These are phyloP conservation scores for Xenus cinereus DNA, from an alignment of 2,113 vertebrate genomes.

Conservation along the genomic window DNA sequence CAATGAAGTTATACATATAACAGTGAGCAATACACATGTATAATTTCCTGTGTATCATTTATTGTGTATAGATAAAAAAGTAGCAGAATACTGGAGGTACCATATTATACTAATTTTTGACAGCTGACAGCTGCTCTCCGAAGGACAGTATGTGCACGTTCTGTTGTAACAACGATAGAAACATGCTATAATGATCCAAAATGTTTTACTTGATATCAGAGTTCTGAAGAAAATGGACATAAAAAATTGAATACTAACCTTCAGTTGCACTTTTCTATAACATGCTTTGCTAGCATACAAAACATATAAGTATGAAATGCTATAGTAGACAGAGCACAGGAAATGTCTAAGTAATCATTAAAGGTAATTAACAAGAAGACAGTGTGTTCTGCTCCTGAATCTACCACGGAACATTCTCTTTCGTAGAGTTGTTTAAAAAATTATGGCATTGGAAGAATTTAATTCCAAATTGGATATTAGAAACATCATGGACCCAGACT, in stretches of 20 bases:
- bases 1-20: neutral
- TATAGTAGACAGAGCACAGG: neutral
- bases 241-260: neutral
- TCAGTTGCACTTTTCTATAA: neutral
- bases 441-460: neutral
- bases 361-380: neutral
- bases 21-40: neutral
- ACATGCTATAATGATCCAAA: neutral
- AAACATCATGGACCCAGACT: neutral
- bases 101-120: neutral
- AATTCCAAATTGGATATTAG: neutral
- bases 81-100: neutral
- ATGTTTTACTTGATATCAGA: neutral
- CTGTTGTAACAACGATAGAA: neutral
- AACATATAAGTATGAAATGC: neutral
- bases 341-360: neutral
- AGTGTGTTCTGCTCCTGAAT: neutral
- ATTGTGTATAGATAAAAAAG: neutral
- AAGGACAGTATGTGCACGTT: neutral
- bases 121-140: neutral
- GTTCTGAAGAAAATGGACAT: neutral
- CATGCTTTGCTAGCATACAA: neutral
- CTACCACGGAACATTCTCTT: neutral
- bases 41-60: neutral
- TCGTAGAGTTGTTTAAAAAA: neutral